Base-by-base conservation (phyloP, 2,888 invertebrate genomes). In the Andrena fulva region DNA sequence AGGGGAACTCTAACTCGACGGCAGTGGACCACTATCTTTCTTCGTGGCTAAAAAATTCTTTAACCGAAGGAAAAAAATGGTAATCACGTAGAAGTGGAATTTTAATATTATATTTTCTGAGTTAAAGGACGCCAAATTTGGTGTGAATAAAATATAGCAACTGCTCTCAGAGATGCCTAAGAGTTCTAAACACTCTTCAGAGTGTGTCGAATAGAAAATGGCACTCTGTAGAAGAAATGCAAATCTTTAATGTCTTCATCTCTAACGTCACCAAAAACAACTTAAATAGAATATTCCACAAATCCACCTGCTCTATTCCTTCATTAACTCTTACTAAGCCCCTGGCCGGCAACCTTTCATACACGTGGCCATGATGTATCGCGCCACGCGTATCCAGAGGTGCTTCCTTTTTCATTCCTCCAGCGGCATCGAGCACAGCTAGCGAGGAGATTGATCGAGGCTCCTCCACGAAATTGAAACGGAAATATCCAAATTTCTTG, bases 401-500 rank as follows among this genome's bases (percentile, higher is more conserved):
- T 60, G 72, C n/a, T 24, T n/a, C n/a, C 31, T 10, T 10, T 71
- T 70, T 54, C 59, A 8, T 50, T 56, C 52, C 63, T 62, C 56
- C 66, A 20, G 52, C 70, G n/a, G 24, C 20, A 59, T 73, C 33
- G 27, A 48, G 69, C 54, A 59, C 54, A 67, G 27, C 54, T 24
- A 48, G 56, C 63, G 2, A 52, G 54, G 60, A 71, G 74, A 86
- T 76, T 71, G 77, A 80, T 80, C 63, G 71, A 63, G 62, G 74
- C 72, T 74, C 33, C 56, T 33, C 56, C 63, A 16, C 60, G 77
- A 78, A 79, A 83, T 70, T 79, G 80, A 87, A 85, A 80, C 60
- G 60, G 80, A 85, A 78, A 78, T 76, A 59, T 83, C 74, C 74
- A 66, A 75, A 74, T 85, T 79, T 77, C 77, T 60, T 77, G 48